Conservation (phyloP, 2,113 vertebrate species). For the Xiphophorus hellerii region DNA sequence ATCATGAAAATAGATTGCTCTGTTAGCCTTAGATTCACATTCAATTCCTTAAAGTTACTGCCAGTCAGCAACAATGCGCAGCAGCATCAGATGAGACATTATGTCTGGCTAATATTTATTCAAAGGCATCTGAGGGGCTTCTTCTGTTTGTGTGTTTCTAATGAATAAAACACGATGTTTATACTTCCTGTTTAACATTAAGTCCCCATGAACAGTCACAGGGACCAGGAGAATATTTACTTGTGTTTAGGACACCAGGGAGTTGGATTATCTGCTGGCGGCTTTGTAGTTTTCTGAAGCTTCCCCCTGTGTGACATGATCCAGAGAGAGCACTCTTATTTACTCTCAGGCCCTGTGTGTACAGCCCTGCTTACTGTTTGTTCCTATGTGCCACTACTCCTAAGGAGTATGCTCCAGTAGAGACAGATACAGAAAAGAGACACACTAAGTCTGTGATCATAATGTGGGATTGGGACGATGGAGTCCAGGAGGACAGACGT, state of each 20-base stretch:
- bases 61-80: slow-evolving; percentile 24
- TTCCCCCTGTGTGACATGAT: slow-evolving; percentile 71
- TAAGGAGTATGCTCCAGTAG: slow-evolving; percentile 52
- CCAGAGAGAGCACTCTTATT: slow-evolving; percentile 74
- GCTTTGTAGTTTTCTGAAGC: slow-evolving; percentile 79
- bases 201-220: slow-evolving; percentile 77
- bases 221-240: slow-evolving; percentile 81
- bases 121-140: slow-evolving; percentile 70
- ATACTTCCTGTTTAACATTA: slow-evolving; percentile 76
- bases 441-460: slow-evolving; percentile 46
- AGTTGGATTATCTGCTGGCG: slow-evolving; percentile 77
- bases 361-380: slow-evolving; percentile 75
- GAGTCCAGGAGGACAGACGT: slow-evolving; percentile 36
- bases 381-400: slow-evolving; percentile 72
- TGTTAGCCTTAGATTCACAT: not conserved
- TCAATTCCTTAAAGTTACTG: not conserved
- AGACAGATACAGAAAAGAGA: slow-evolving; percentile 9
- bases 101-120: slow-evolving; percentile 76
- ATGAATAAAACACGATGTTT: slow-evolving; percentile 84
- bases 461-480: slow-evolving; percentile 33
- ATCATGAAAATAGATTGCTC: not conserved
- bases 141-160: slow-evolving; percentile 74
- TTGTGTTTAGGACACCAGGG: slow-evolving; percentile 68
- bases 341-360: slow-evolving; percentile 75
- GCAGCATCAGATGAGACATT: slow-evolving; percentile 67